Conservation (phyloP, 2,113 vertebrate species). For the Apistogramma diplotaenia region DNA sequence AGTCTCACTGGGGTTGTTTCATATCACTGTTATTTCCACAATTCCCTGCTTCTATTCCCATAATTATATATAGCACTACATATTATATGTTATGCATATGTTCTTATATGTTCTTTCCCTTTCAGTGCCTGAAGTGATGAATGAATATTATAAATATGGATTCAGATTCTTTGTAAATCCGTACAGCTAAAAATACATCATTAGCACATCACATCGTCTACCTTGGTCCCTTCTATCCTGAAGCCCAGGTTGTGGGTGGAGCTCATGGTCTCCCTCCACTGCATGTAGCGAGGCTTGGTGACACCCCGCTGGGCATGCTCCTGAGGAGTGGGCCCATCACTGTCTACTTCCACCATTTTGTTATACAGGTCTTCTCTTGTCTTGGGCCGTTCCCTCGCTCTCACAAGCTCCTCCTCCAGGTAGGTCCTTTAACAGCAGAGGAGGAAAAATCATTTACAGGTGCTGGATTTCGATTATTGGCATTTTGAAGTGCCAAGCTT, state of each 20-base stretch:
- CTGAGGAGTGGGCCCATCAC: conserved; percentile 84
- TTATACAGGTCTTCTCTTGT: conserved; percentile 93
- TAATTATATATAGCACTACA: too few species aligned
- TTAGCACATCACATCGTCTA: conserved; percentile 43
- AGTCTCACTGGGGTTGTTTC: background rate
- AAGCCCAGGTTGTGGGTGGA: conserved; percentile 94
- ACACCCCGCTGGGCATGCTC: conserved; percentile 86
- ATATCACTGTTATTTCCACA: background rate
- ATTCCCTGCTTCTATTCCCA: too few species aligned
- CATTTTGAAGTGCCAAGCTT: background rate
- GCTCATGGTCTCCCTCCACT: conserved; percentile 97
- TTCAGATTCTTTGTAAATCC: background rate
- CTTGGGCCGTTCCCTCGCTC: conserved; percentile 91
- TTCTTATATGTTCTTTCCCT: background rate
- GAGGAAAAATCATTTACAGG: background rate
- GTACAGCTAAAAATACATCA: background rate
- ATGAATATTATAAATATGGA: background rate
- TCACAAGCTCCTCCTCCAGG: conserved; percentile 92
- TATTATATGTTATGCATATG: too few species aligned
- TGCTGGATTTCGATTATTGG: background rate
- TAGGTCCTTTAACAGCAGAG: conserved; percentile 84
- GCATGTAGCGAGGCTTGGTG: conserved; percentile 97
- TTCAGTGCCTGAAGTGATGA: background rate
- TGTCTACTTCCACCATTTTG: conserved; percentile 96
- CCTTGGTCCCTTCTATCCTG: conserved; percentile 97